A percentile compares a stretch with the other conserved stretches of the same genome.
These are phyloP conservation scores for Buceros bicornis DNA, from an alignment of 2,797 vertebrate genomes.

Conservation along the genomic window DNA sequence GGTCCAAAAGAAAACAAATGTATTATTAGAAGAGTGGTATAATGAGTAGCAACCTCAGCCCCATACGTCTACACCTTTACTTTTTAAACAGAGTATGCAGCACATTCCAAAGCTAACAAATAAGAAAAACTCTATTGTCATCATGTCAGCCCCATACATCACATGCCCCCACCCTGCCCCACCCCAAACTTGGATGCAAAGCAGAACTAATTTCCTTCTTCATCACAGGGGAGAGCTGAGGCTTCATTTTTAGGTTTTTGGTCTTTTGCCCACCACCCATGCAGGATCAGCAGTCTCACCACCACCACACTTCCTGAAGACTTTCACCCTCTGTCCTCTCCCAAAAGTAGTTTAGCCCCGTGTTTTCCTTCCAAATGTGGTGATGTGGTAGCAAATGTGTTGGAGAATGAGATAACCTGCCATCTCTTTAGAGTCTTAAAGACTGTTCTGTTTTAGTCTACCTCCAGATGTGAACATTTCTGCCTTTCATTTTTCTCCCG, in stretches of 20 bases:
- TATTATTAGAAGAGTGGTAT: not conserved
- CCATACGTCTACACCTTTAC: not conserved
- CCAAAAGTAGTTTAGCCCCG: constrained; percentile 11
- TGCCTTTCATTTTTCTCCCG: not conserved
- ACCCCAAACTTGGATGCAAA: not conserved
- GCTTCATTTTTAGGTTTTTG: not conserved
- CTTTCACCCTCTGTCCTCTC: not conserved
- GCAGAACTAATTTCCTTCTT: not conserved
- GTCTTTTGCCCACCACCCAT: not conserved
- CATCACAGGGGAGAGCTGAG: not conserved
- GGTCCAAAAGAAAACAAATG: not conserved
- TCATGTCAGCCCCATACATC: no score
- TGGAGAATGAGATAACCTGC: constrained; percentile 26
- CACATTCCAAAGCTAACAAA: not conserved
- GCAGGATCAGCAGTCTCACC: not conserved
- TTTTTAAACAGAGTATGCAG: not conserved
- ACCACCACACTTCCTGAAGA: not conserved
- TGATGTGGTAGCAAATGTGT: not conserved
- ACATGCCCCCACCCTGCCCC: not conserved
- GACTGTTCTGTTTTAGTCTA: not conserved
- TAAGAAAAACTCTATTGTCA: not conserved
- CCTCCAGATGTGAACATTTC: not conserved
- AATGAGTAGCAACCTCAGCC: not conserved
- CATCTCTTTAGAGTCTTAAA: not conserved
- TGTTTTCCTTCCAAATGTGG: not conserved